These are phyloP conservation scores for Caracal caracal DNA, from an alignment of 2,113 vertebrate genomes.

Conservation along the genomic window DNA sequence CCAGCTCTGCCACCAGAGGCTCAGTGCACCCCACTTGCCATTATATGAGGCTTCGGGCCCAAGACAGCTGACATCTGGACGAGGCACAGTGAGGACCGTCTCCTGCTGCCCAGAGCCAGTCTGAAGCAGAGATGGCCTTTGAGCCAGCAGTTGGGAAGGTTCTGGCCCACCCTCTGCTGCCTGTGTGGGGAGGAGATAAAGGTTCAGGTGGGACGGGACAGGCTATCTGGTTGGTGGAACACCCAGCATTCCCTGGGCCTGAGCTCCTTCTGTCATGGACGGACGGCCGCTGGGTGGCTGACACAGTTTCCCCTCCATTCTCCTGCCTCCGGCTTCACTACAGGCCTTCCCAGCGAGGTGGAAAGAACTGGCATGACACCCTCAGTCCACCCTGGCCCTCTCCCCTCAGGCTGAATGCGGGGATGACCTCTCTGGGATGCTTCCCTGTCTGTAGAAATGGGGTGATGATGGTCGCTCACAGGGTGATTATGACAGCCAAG, in stretches of 20 bases:
- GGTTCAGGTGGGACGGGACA: not conserved
- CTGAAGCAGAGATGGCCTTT: not conserved
- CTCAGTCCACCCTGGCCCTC: too few species aligned
- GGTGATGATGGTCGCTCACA: not conserved
- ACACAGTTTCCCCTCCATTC: accelerated
- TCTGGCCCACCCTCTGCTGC: not conserved
- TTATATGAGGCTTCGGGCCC: not conserved
- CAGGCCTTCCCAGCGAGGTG: not conserved
- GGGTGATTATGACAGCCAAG: not conserved
- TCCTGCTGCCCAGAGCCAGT: not conserved
- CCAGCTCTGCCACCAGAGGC: not conserved
- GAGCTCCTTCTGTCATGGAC: not conserved
- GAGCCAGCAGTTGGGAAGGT: not conserved
- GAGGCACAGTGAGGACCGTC: not conserved
- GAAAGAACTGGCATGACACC: not conserved
- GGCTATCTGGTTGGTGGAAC: not conserved
- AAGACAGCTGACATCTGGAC: not conserved
- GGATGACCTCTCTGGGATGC: not conserved
- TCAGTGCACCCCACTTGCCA: not conserved
- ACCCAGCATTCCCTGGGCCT: not conserved
- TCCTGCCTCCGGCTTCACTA: not conserved
- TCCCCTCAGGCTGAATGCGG: not conserved
- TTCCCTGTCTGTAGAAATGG: not conserved
- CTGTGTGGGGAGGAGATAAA: accelerated
- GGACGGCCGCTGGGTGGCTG: not conserved